Base-by-base conservation (phyloP, 2,113 vertebrate genomes). In the Thamnaconus septentrionalis region DNA sequence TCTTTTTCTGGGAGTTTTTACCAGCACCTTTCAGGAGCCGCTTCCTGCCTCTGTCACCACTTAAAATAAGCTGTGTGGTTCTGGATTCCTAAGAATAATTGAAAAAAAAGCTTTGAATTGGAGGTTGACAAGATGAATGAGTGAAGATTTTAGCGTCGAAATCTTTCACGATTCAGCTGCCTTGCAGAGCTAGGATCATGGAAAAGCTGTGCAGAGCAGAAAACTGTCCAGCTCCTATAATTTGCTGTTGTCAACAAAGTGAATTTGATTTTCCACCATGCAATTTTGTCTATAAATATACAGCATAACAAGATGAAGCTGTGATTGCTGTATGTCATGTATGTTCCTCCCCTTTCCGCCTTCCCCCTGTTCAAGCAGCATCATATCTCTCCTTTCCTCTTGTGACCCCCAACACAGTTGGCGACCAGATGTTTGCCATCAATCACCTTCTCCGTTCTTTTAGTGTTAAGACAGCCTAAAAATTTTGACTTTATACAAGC, bases 341-440 rank as follows among this genome's bases (percentile, higher is more conserved):
- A 46, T 41, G 57, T 9, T 40, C 7, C 56, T 6, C 5, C 53
- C 44, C 40, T 47, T 48, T 18, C 31, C 18, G 2, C 18, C 18
- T 31, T 31, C 2, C 7, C 4, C 2, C 11, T 54, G 11, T 5
- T 18, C 3, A 59, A 47, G 56, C 55, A 9, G 41, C 42, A 52
- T 41, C 10, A 43, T 40, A 56, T 62, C 6, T 18, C 40, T 46
- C 3, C 41, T 8, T 50, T 65, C 6, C 45, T 66, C 52, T 46
- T 61, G 41, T 18, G 18, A 63, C 43, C 18, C 55, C 41, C 11
- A 66, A 60, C 61, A 41, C 5, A 12, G 51, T 7, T 4, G 48
- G 42, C n/a, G 61, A 42, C 61, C 80, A 81, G 58, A 85, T 83
- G 79, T 54, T 72, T 76, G 54, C 69, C 75, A 84, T 85, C 64